A percentile compares a stretch with the other conserved stretches of the same genome.
These are phyloP conservation scores for Chrysolina haemoptera DNA, from an alignment of 2,888 invertebrate genomes.

Conservation along the genomic window DNA sequence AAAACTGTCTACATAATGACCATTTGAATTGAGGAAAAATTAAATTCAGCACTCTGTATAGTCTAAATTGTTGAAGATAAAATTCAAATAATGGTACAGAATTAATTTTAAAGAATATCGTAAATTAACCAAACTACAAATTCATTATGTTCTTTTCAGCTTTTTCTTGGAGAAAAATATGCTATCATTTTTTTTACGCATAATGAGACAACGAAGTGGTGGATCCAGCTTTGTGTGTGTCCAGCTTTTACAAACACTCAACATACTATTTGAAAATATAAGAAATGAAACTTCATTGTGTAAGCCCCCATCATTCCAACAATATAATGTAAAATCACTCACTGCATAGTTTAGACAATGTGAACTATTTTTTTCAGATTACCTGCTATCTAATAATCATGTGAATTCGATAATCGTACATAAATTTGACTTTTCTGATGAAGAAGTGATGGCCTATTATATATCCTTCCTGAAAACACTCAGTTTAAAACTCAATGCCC, in stretches of 20 bases:
- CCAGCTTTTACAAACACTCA: slow-evolving; percentile 96
- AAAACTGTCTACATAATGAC: too few species aligned
- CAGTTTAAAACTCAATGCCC: slow-evolving; percentile 96
- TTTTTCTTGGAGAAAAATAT: slow-evolving; percentile 99
- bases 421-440: slow-evolving; percentile 99
- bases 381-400: slow-evolving; percentile 98
- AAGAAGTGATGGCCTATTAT: slow-evolving; percentile 99
- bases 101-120: too few species aligned
- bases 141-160: slow-evolving; percentile 73
- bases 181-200: slow-evolving; percentile 96
- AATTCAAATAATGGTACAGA: too few species aligned
- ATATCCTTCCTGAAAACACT: slow-evolving; percentile 99
- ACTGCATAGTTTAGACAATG: not conserved
- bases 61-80: too few species aligned
- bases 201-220: slow-evolving; percentile 98
- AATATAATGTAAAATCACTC: not conserved
- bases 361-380: slow-evolving; percentile 80
- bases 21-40: too few species aligned
- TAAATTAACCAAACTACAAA: too few species aligned
- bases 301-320: slow-evolving; percentile 74
- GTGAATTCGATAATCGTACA: slow-evolving; percentile 99
- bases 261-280: slow-evolving; percentile 99
- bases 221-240: slow-evolving; percentile 96
- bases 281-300: slow-evolving; percentile 98
- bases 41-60: too few species aligned